Percentiles rank a stretch among this genome's conserved stretches.
Conservation (phyloP, 1,140 invertebrate species). For the Acromyrmex heyeri region DNA sequence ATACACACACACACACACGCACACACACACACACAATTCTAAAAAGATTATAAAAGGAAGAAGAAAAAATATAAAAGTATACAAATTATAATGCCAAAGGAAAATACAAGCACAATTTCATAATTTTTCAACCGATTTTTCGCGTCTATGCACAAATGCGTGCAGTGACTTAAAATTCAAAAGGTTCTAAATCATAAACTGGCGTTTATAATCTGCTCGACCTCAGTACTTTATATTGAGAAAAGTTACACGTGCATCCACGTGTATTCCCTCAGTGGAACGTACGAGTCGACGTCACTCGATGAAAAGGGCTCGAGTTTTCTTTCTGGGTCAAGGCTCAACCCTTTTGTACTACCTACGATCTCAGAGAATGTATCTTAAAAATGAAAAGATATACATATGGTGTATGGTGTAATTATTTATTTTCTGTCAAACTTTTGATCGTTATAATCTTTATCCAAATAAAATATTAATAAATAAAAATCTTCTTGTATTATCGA, state of each 20-base stretch:
- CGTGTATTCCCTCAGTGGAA: constrained; percentile 42
- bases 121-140: neutral
- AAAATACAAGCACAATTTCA: no score
- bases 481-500: neutral
- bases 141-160: neutral
- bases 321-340: constrained; percentile 55
- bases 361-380: constrained; percentile 18
- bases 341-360: constrained; percentile 26
- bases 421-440: neutral
- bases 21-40: no score
- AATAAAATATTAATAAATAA: constrained; percentile 1
- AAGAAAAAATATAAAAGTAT: no score
- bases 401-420: neutral
- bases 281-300: constrained; percentile 51
- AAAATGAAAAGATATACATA: constrained; percentile 22
- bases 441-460: neutral
- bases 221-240: constrained; percentile 22
- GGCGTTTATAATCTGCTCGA: constrained; percentile 19
- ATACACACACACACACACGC: no score
- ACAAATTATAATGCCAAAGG: no score
- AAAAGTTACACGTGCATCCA: constrained; percentile 39
- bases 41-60: no score
- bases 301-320: constrained; percentile 44
- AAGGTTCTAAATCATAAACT: constrained; percentile 9
- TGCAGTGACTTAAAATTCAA: neutral